A percentile compares a stretch with the other conserved stretches of the same genome.
phyloP scores from a whole-genome alignment of 2,113 vertebrate genomes.

The Halichoerus grypus region DNA sequence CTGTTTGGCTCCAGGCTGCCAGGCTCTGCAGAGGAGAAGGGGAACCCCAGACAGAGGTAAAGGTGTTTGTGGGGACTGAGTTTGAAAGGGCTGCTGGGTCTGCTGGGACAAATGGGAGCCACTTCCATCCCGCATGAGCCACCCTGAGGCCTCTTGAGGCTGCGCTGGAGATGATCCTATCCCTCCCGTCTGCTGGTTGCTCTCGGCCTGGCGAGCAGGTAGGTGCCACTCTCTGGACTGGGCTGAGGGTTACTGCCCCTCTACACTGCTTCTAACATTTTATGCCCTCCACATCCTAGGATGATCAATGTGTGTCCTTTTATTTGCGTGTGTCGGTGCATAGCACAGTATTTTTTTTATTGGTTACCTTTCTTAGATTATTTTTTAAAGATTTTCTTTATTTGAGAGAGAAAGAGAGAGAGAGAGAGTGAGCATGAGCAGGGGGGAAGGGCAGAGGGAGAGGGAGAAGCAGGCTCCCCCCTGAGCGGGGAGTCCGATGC shows the following conservation, averaged over 20 bases:
- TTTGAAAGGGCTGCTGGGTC: background rate
- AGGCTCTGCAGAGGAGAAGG: background rate
- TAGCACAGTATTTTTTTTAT: background rate
- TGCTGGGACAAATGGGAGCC: background rate
- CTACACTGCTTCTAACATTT: background rate
- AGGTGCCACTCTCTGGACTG: background rate
- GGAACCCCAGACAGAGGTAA: fast-evolving
- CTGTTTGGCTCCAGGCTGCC: background rate
- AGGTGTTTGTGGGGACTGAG: background rate
- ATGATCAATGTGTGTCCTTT: background rate
- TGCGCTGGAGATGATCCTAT: background rate
- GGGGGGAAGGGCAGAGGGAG: background rate
- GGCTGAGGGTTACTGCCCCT: background rate
- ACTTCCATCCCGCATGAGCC: background rate
- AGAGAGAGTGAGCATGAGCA: background rate
- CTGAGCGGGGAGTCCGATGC: background rate
- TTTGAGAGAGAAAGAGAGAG: background rate
- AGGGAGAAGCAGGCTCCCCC: background rate
- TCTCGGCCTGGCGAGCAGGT: fast-evolving
- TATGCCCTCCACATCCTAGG: background rate
- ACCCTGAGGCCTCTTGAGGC: background rate
- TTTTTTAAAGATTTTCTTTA: background rate
- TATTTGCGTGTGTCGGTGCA: no score
- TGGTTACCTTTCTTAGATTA: background rate
- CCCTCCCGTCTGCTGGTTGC: no score